Base-by-base conservation (phyloP, 1,140 invertebrate species). In the Drosophila azteca region DNA sequence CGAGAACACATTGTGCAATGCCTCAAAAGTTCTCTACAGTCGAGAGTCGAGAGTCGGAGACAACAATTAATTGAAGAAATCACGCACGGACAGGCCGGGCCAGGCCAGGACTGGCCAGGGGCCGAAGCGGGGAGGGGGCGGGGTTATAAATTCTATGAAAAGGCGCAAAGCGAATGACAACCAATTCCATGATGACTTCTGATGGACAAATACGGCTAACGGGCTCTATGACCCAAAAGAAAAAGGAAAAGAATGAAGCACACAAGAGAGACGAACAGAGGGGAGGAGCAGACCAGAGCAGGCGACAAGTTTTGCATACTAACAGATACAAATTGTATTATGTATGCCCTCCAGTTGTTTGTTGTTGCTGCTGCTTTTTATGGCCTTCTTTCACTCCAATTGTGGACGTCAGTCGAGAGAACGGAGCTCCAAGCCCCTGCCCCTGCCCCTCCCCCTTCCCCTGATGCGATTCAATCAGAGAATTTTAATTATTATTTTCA, bases 401-500 rank as follows among this genome's bases (percentile, higher is more conserved):
- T 84, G 82, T 67, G 82, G 63, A 77, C 82, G 80, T 80, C 77
- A 77, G 51, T 5, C 35, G 3, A 39, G 35, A 11, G 31, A n/a
- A n/a, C n/a, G n/a, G n/a, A 31, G 29, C 0, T 29, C n/a, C 43
- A 44, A 50, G 69, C 67, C 65, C 49, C 31, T 7, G 15, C 2
- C 44, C n/a, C 22, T 35, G 29, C 2, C 29, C 2, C 7, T 31
- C 29, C 29, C 15, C 22, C 51, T 64, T 48, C 55, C 68, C 39
- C 11, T 11, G 13, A 39, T 39, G 35, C 35, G 35, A 13, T 74
- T 80, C 70, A 84, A 87, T 90, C 88, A 81, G 77, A 78, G 88
- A 90, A 90, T 90, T 90, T 90, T 90, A 90, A 90, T 90, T 90
- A 88, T 90, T 88, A 73, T 90, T 90, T 90, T 90, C 88, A 90